These are phyloP conservation scores for Turnix velox DNA, from an alignment of 2,113 vertebrate genomes.

Conservation along the genomic window DNA sequence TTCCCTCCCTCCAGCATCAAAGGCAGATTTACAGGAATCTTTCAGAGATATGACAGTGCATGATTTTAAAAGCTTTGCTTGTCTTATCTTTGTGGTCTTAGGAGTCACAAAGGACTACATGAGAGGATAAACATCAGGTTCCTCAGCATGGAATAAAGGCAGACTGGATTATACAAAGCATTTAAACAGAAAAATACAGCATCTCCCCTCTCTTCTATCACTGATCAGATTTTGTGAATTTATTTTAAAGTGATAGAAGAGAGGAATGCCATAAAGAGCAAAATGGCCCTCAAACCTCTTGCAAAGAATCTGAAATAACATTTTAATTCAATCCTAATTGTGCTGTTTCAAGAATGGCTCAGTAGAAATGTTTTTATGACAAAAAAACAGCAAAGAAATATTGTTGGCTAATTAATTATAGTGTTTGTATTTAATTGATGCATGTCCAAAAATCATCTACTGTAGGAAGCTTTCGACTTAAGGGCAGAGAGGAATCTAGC, in stretches of 20 bases:
- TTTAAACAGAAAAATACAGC: constrained; percentile 36
- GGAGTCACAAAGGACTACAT: constrained; percentile 36
- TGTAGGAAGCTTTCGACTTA: background rate
- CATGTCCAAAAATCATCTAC: background rate
- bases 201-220: background rate
- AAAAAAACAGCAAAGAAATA: background rate
- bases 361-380: background rate
- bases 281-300: background rate
- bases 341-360: background rate
- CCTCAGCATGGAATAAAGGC: constrained; percentile 23
- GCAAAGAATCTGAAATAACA: background rate
- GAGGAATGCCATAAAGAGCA: background rate
- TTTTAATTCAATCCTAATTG: background rate
- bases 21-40: constrained; percentile 62
- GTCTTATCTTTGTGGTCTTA: constrained; percentile 54
- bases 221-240: constrained; percentile 28
- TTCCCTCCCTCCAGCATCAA: background rate
- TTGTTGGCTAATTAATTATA: background rate
- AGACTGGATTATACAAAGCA: constrained; percentile 40
- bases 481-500: background rate
- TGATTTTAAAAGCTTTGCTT: constrained; percentile 64
- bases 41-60: constrained; percentile 43
- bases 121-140: constrained; percentile 54
- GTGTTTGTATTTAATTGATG: background rate
- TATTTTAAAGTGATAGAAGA: background rate